Evolutionary conservation across 2,113 vertebrate species (phyloP).

Genomic region (Hippoglossus stenolepis): DNA sequence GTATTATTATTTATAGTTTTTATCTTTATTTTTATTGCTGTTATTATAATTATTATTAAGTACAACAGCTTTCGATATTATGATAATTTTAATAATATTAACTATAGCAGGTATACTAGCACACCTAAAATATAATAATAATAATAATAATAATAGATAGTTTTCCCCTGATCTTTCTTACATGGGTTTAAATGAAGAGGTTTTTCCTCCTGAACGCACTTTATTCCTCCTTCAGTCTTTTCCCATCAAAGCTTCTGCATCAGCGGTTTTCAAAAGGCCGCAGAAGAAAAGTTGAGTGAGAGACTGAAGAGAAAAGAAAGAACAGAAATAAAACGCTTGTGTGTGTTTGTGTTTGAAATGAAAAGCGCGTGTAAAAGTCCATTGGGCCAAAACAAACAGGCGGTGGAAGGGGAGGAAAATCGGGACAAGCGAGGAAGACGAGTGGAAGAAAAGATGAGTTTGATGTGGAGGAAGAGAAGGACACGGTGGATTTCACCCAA

Average conservation of each 20-base stretch:
- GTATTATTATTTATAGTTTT: too few species aligned
- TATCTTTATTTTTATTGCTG: not conserved
- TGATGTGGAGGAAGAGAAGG: slow-evolving; percentile 76
- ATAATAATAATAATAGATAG: not conserved
- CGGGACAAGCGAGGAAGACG: slow-evolving; percentile 74
- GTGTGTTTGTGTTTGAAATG: slow-evolving; percentile 52
- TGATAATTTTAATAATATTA: not conserved
- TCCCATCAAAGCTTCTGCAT: slow-evolving; percentile 83
- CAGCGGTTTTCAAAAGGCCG: slow-evolving; percentile 79
- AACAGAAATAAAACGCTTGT: not conserved
- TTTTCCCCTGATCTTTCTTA: not conserved
- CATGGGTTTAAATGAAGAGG: not conserved
- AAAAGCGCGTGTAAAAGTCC: slow-evolving; percentile 70
- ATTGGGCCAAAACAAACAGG: slow-evolving; percentile 90
- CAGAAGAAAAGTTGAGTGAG: slow-evolving; percentile 80
- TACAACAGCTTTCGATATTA: not conserved
- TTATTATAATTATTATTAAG: not conserved
- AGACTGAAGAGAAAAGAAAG: slow-evolving; percentile 57
- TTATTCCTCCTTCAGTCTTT: slow-evolving; percentile 53
- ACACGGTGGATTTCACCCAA: slow-evolving; percentile 81
- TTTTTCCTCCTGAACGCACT: slow-evolving; percentile 28
- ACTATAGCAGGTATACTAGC: not conserved
- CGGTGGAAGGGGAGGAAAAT: slow-evolving; percentile 79
- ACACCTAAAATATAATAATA: not conserved
- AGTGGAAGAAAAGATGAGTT: slow-evolving; percentile 60